Conservation (phyloP, 2,888 invertebrate genomes). For the Syritta pipiens region DNA sequence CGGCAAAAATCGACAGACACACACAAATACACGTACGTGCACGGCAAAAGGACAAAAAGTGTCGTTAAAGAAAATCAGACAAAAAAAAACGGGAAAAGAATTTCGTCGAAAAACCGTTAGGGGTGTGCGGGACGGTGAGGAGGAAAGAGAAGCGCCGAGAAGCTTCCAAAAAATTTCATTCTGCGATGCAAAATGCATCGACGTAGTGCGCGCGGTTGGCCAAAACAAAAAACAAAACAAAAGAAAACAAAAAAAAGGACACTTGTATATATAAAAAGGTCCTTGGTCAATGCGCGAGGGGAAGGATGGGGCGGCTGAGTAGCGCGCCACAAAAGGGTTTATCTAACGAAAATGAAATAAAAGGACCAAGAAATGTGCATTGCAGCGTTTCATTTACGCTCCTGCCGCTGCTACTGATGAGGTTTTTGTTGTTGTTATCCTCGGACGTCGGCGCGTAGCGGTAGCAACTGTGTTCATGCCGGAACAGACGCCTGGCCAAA, state of each 20-base stretch:
- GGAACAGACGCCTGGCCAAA: slow-evolving; percentile 14
- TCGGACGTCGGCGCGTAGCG: too few relatives aligned
- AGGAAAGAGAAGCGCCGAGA: neutral
- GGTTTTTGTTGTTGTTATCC: neutral
- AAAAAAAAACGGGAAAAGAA: slow-evolving; percentile 20
- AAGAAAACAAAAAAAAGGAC: neutral
- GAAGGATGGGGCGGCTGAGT: neutral
- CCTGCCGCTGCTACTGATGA: neutral
- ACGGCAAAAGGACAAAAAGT: slow-evolving; percentile 52
- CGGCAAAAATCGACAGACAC: slow-evolving; percentile 12
- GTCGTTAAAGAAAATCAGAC: slow-evolving; percentile 46
- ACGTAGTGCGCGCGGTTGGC: slow-evolving; percentile 37
- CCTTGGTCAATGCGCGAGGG: neutral
- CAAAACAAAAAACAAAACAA: slow-evolving; percentile 18
- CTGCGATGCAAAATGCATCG: slow-evolving; percentile 56
- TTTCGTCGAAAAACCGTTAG: slow-evolving; percentile 17
- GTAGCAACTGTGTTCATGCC: neutral
- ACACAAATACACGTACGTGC: slow-evolving; percentile 10
- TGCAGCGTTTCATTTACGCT: slow-evolving; percentile 50
- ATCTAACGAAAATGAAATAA: slow-evolving; percentile 54
- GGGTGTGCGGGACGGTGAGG: neutral
- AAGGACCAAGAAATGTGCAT: slow-evolving; percentile 36
- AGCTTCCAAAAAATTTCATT: slow-evolving; percentile 9
- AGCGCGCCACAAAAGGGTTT: slow-evolving; percentile 28
- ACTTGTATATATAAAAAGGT: neutral